phyloP scores from a whole-genome alignment of 2,797 vertebrate species.

The Enteromius radiatus region DNA sequence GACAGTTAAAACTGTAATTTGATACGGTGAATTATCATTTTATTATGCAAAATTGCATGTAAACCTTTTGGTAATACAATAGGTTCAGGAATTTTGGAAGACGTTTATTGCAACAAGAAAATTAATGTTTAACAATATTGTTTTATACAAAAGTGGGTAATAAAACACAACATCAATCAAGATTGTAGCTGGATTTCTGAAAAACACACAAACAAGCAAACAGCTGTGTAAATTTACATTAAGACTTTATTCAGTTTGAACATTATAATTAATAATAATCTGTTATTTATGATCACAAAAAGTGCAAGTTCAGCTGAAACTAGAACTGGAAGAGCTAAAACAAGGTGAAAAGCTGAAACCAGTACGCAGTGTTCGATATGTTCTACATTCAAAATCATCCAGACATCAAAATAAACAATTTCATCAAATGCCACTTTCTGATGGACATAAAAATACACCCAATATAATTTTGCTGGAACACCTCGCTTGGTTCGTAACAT shows the following conservation, averaged over 20 bases:
- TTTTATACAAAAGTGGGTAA: background rate
- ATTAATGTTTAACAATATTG: background rate
- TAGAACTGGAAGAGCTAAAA: slow-evolving; percentile 56
- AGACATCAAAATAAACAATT: slow-evolving; percentile 11
- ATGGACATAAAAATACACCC: slow-evolving; percentile 2
- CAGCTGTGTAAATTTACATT: background rate
- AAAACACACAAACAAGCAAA: background rate
- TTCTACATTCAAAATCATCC: slow-evolving; percentile 1
- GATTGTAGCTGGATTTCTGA: background rate
- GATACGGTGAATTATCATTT: background rate
- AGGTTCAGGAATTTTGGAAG: background rate
- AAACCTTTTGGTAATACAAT: background rate
- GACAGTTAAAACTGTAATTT: background rate
- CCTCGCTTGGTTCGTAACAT: slow-evolving; percentile 23
- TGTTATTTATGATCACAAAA: slow-evolving; percentile 29
- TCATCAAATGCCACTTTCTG: background rate
- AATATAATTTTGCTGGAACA: slow-evolving; percentile 28
- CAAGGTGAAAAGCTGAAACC: background rate
- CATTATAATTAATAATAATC: slow-evolving; percentile 11
- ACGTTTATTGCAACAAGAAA: background rate
- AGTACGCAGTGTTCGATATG: background rate
- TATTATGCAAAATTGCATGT: background rate
- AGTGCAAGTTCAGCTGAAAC: slow-evolving; percentile 53
- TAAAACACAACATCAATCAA: background rate
- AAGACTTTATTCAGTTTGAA: slow-evolving; percentile 44